These are phyloP conservation scores for Psittacula echo DNA, from an alignment of 2,797 vertebrate species.

Conservation along the genomic window DNA sequence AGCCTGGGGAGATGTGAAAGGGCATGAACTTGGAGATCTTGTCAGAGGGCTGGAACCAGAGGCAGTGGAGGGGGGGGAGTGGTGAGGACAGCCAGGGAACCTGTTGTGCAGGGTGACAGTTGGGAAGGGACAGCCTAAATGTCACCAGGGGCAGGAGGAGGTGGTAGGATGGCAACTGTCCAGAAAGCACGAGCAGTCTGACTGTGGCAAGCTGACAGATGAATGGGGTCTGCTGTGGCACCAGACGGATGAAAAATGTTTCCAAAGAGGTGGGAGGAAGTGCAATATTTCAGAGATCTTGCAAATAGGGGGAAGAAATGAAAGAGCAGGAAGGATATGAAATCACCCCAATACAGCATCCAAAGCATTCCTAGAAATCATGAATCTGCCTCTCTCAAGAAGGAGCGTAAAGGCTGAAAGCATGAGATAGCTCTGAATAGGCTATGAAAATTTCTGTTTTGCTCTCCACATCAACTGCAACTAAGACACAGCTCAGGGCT, in stretches of 20 bases:
- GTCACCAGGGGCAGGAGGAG: neutral
- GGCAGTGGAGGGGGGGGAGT: too few species aligned
- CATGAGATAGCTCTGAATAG: neutral
- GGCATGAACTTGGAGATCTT: neutral
- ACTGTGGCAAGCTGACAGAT: neutral
- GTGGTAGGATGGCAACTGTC: neutral
- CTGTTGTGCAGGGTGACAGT: neutral
- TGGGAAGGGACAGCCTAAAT: neutral
- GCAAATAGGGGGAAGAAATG: neutral
- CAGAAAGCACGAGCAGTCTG: neutral
- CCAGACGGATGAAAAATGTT: accelerated
- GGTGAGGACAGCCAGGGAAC: neutral
- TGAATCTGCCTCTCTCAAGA: neutral
- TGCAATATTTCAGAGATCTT: neutral
- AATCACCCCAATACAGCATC: neutral
- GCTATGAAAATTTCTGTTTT: neutral
- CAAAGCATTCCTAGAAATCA: neutral
- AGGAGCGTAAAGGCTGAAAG: neutral
- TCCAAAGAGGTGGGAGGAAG: neutral
- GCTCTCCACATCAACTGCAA: neutral
- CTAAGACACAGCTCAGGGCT: neutral
- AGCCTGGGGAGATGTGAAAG: neutral
- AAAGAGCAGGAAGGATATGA: conserved; percentile 37
- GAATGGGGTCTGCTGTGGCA: neutral
- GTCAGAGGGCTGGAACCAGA: neutral